Percentiles rank a stretch among this genome's conserved stretches.
phyloP scores from a whole-genome alignment of 2,888 invertebrate species.

The Melanostoma scalare region DNA sequence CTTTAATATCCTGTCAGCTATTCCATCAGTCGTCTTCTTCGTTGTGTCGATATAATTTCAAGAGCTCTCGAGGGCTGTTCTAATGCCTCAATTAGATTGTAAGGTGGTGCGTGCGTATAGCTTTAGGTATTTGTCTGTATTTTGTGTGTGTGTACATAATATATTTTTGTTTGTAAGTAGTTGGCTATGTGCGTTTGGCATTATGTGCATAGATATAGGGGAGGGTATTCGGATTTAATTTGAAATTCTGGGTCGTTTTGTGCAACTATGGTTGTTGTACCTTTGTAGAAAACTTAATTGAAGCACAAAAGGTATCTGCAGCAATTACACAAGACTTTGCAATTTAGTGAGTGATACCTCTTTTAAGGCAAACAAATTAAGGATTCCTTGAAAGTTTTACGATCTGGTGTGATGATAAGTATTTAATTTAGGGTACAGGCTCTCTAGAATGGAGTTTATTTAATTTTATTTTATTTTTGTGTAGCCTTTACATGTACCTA shows the following conservation, averaged over 20 bases:
- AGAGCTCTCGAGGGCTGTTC: slow-evolving; percentile 48
- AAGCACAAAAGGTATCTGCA: slow-evolving; percentile 64
- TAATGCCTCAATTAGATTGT: slow-evolving; percentile 68
- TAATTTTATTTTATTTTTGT: not conserved
- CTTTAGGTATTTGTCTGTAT: no score
- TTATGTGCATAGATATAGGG: slow-evolving; percentile 1
- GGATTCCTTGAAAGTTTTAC: slow-evolving; percentile 60
- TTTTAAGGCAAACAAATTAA: slow-evolving; percentile 62
- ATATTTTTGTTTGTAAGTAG: slow-evolving; percentile 2
- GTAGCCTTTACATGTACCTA: not conserved
- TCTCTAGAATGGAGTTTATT: slow-evolving; percentile 40
- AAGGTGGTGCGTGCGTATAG: slow-evolving; percentile 47
- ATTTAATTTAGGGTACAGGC: slow-evolving; percentile 54
- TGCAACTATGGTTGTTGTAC: slow-evolving; percentile 39
- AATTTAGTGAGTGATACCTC: slow-evolving; percentile 66
- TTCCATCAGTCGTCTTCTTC: slow-evolving; percentile 30
- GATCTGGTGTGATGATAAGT: slow-evolving; percentile 51
- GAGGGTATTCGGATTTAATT: slow-evolving; percentile 39
- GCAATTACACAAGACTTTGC: slow-evolving; percentile 58
- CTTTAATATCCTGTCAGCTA: slow-evolving; percentile 54
- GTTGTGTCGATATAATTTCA: slow-evolving; percentile 67
- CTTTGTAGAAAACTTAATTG: slow-evolving; percentile 56
- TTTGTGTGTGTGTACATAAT: slow-evolving; percentile 34
- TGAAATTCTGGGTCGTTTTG: slow-evolving; percentile 59
- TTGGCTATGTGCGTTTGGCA: slow-evolving; percentile 18